A percentile compares a stretch with the other conserved stretches of the same genome.
phyloP scores from a whole-genome alignment of 2,113 vertebrate species.

The Salvelinus sp. region DNA sequence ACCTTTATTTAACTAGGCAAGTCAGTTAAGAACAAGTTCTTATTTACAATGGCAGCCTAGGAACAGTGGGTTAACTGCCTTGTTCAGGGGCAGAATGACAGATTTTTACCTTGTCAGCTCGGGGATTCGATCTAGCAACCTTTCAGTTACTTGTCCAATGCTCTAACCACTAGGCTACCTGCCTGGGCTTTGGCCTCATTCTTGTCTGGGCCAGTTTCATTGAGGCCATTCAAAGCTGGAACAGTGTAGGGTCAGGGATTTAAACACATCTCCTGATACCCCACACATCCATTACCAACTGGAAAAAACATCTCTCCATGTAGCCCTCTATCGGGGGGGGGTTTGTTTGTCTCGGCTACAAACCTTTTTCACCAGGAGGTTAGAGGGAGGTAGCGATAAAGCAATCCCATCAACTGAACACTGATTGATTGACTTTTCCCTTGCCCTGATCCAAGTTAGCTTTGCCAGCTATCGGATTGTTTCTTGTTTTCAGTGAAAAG shows the following conservation, averaged over 20 bases:
- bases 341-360: slow-evolving; percentile 60
- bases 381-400: slow-evolving; percentile 65
- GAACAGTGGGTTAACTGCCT: too few relatives aligned
- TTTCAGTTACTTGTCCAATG: too few relatives aligned
- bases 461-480: slow-evolving; percentile 57
- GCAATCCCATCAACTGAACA: slow-evolving; percentile 68
- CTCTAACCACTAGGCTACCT: background rate
- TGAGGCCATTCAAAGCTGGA: slow-evolving; percentile 63
- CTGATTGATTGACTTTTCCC: slow-evolving; percentile 57
- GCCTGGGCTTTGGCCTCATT: slow-evolving; percentile 64
- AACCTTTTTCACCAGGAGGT: slow-evolving; percentile 39
- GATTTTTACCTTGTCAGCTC: too few relatives aligned
- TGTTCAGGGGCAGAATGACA: too few relatives aligned
- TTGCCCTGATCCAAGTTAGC: slow-evolving; percentile 57
- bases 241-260: slow-evolving; percentile 69
- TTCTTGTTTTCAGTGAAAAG: slow-evolving; percentile 55
- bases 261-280: slow-evolving; percentile 62
- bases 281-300: slow-evolving; percentile 58
- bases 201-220: slow-evolving; percentile 70
- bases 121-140: too few relatives aligned
- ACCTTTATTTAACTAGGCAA: too few relatives aligned
- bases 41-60: too few relatives aligned
- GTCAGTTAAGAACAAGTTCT: too few relatives aligned
- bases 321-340: slow-evolving; percentile 52
- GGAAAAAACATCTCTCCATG: slow-evolving; percentile 53